Evolutionary conservation across 2,113 vertebrate genomes (phyloP), one percentile per base, ranked within the genome.

Genomic region (Spilogale gracilis): DNA sequence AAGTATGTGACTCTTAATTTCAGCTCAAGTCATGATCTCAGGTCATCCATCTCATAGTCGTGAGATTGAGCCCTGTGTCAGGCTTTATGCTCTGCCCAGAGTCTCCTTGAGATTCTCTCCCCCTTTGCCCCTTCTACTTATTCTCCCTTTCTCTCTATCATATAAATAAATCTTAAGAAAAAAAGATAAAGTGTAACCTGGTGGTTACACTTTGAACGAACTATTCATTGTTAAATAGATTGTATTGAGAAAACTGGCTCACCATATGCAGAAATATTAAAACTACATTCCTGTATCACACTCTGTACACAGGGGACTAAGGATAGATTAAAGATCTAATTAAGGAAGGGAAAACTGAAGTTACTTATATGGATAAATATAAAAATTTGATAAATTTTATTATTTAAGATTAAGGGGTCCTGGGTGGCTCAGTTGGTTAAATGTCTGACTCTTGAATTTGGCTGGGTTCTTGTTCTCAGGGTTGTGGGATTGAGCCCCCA

Each of bases 321-420:
- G 48, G 60, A 83, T 56, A 60, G 45, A 82, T 52, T 67, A 65
- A 80, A 94, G 43, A 88, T n/a, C 65, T 87, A 63, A 83, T 92
- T 89, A 61, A 83, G 43, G 58, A 88, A 80, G 71, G 12, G 69
- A 95, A 89, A 54, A 18, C 50, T 90, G 25, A 25, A 81, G 30
- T 71, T 81, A 90, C 52, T 65, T 52, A 76, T 61, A 3, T 27
- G 48, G 27, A 7, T 32, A 87, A 82, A 71, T 50, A 65, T 65
- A 89, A 93, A 95, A 20, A 80, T 58, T 60, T 93, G 58, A 60
- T 80, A 71, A 50, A 58, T 91, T 93, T 58, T 11, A 76, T 91
- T 79, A 89, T 50, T 67, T 69, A 69, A 69, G 16, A 69, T 69
- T 38, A 38, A 38, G 16, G 32, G 67, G 67, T 7, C 7, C 17